These are phyloP conservation scores for Brenthis ino DNA, from an alignment of 2,888 invertebrate genomes.

Conservation along the genomic window DNA sequence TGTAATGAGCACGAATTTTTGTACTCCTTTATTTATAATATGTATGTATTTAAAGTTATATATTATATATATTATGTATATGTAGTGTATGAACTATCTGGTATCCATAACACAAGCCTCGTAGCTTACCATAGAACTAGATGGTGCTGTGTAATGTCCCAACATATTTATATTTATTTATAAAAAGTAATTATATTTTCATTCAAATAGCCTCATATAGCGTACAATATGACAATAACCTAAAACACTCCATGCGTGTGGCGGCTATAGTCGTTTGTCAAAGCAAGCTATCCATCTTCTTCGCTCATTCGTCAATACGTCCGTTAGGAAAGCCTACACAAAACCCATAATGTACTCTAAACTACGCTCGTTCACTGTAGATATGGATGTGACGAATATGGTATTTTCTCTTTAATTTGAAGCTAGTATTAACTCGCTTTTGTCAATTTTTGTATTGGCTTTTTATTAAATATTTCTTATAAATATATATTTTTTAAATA, in stretches of 20 bases:
- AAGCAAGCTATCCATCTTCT: conserved; percentile 61
- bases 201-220: background rate
- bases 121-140: too few relatives aligned
- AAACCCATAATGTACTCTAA: conserved; percentile 39
- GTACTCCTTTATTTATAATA: too few relatives aligned
- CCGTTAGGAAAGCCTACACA: conserved; percentile 36
- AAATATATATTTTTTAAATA: too few relatives aligned
- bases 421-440: background rate
- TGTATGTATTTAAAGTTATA: too few relatives aligned
- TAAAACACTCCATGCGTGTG: conserved; percentile 45
- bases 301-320: conserved; percentile 59
- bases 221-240: background rate
- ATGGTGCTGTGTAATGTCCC: too few relatives aligned
- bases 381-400: conserved; percentile 23
- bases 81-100: too few relatives aligned
- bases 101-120: too few relatives aligned
- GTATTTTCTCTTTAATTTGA: background rate
- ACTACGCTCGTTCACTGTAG: conserved; percentile 31
- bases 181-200: too few relatives aligned
- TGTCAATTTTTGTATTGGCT: background rate
- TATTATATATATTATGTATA: too few relatives aligned
- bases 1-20: too few relatives aligned
- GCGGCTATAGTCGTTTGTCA: conserved; percentile 62
- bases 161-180: too few relatives aligned
- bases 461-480: background rate